Conservation (phyloP, 1,140 invertebrate genomes). For the Trachymyrmex septentrionalis region DNA sequence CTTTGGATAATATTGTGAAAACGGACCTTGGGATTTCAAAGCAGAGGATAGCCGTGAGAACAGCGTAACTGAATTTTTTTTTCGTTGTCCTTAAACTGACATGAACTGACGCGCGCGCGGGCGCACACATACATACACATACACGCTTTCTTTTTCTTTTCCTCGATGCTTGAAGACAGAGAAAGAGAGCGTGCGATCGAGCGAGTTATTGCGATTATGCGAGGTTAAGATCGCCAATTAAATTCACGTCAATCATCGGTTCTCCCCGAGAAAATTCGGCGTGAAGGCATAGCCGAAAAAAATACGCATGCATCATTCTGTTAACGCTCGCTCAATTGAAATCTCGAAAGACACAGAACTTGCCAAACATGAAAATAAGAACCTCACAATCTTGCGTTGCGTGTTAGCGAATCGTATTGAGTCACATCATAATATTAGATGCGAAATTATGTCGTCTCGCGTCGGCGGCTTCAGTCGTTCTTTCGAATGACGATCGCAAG, state of each 20-base stretch:
- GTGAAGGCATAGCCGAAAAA: neutral
- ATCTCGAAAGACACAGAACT: neutral
- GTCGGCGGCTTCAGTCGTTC: neutral
- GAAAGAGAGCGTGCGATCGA: neutral
- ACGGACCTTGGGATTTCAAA: neutral
- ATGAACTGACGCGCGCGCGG: neutral
- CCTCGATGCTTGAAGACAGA: slow-evolving; percentile 24
- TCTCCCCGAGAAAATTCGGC: neutral
- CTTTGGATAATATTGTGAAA: too few species aligned
- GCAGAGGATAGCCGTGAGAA: neutral
- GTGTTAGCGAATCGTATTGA: slow-evolving; percentile 1
- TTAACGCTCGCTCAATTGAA: neutral
- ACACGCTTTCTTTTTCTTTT: neutral
- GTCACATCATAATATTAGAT: slow-evolving; percentile 55
- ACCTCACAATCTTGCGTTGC: neutral
- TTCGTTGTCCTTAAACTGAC: slow-evolving; percentile 51
- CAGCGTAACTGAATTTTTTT: slow-evolving; percentile 14
- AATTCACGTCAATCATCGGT: slow-evolving; percentile 59
- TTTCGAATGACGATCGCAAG: neutral
- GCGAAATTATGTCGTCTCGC: neutral
- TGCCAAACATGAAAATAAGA: neutral
- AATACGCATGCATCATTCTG: neutral
- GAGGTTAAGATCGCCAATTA: slow-evolving; percentile 70
- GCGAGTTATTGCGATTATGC: slow-evolving; percentile 13
- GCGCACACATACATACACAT: too few species aligned